Base-by-base conservation (phyloP, 2,797 vertebrate genomes). In the Protosalanx chinensis region DNA sequence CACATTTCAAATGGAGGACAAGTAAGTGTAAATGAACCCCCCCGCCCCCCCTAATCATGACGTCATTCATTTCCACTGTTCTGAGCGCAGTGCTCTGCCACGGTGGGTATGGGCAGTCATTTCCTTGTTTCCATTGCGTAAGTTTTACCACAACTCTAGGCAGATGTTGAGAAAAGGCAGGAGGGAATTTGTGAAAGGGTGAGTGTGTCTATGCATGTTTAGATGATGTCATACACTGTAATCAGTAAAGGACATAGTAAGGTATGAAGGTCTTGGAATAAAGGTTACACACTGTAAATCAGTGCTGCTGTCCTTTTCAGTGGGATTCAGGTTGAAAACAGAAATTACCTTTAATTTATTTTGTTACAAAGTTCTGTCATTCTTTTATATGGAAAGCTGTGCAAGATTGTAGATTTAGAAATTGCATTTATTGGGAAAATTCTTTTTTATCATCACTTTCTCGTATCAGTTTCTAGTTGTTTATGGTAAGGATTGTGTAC, bases 61-160 rank as follows among this genome's bases (percentile, higher is more conserved):
- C 75, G 70, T 80, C 77, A 77, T 62, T 71, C 69, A 37, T 78
- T 53, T 27, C 62, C 75, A 27, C 7, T 12, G 56, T 30, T 56
- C 70, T 75, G 58, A 71, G 75, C 61, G 8, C 51, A 78, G 72
- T 73, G 79, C 69, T 79, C 37, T 74, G 75, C 70, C 79, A 78
- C 78, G 68, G 79, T 69, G 33, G 59, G 67, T 73, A 70, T 65
- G 68, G 70, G 82, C 76, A 72, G 69, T 72, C 60, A 29, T 63
- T 4, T 60, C 64, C 76, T 68, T 73, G 85, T 89, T 91, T 88
- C 88, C 87, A 86, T 88, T 85, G 74, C 76, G 66, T 87, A 76
- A 83, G 79, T 73, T 68, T 61, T 46, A 62, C 80, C 72, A 64
- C 72, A 63, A 68, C 67, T 71, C 3, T 0, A 53, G 62, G 64